Evolutionary conservation across 2,797 vertebrate genomes (phyloP), one percentile per base, ranked within the genome.

Genomic region (Borostomias antarcticus): DNA sequence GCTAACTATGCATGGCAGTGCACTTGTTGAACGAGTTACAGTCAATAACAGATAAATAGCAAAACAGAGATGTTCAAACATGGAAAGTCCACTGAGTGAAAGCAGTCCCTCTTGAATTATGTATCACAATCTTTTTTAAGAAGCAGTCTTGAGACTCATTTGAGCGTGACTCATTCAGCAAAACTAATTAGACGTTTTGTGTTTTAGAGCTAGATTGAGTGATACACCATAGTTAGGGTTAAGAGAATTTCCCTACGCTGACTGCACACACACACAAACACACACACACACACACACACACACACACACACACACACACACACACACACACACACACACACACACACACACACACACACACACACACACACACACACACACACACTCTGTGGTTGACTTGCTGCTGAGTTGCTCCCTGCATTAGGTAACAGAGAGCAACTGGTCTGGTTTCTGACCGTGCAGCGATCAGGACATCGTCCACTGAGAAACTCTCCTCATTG

Each of bases 131-230:
- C 50, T 70, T 13, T 48, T 51, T 43, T 33, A 54, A 57, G 28
- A 48, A 37, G 48, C 19, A 1, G 37, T 62, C 23, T 32, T 57
- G 33, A 76, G 66, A 65, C 77, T 78, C 66, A 76, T 84, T n/a
- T n/a, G n/a, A n/a, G n/a, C n/a, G n/a, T n/a, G 66, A 65, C 77
- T 78, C 66, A 76, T 84, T 82, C 70, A 81, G 67, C 76, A 51
- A 15, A 62, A 68, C 48, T 84, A 83, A 88, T 83, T 72, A 80
- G 69, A 80, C 81, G 77, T 58, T 45, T 74, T 78, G 62, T 59
- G 73, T 79, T 30, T 67, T 63, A 64, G 57, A 72, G 74, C 65
- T 74, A 66, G 35, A 71, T 60, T 48, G 30, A 70, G 54, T 66
- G 64, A 80, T 70, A 54, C 19, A 51, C 72, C 73, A 5, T 82